phyloP scores from a whole-genome alignment of 37 sponge, comb jelly and placozoan species.

The Oopsacas minuta region DNA sequence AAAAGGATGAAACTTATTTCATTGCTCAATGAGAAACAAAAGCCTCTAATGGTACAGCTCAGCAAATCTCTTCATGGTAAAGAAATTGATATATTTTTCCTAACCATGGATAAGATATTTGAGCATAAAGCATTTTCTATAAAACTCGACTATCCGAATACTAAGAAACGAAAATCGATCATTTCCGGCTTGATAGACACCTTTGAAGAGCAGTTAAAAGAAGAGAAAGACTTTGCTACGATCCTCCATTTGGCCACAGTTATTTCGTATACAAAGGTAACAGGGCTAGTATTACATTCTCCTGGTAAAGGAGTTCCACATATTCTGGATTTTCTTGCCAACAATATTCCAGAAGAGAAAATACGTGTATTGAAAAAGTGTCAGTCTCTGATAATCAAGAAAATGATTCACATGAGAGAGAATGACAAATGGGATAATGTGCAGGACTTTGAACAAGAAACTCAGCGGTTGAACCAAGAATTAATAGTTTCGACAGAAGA shows the following conservation, averaged over 20 bases:
- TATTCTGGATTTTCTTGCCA: neutral
- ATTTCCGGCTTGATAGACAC: neutral
- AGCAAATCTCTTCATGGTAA: neutral
- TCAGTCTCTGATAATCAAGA: neutral
- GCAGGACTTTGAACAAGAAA: neutral
- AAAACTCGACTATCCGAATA: neutral
- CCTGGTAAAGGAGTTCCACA: slow-evolving; percentile 80
- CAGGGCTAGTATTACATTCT: slow-evolving; percentile 51
- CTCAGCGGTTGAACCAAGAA: neutral
- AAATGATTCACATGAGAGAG: neutral
- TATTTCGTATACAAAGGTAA: slow-evolving; percentile 60
- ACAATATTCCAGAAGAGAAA: neutral
- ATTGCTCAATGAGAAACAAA: neutral
- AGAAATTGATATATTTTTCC: neutral
- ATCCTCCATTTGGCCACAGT: slow-evolving; percentile 58
- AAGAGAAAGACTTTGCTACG: slow-evolving; percentile 66
- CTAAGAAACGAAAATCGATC: neutral
- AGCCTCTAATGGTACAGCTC: neutral
- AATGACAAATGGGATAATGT: neutral
- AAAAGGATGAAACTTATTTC: neutral
- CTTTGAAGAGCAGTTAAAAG: slow-evolving; percentile 43
- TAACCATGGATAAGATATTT: neutral
- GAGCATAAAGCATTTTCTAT: neutral
- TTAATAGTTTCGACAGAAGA: neutral
- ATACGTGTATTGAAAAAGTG: neutral